Base-by-base conservation (phyloP, 2,888 invertebrate species). In the Pinctada fucata region DNA sequence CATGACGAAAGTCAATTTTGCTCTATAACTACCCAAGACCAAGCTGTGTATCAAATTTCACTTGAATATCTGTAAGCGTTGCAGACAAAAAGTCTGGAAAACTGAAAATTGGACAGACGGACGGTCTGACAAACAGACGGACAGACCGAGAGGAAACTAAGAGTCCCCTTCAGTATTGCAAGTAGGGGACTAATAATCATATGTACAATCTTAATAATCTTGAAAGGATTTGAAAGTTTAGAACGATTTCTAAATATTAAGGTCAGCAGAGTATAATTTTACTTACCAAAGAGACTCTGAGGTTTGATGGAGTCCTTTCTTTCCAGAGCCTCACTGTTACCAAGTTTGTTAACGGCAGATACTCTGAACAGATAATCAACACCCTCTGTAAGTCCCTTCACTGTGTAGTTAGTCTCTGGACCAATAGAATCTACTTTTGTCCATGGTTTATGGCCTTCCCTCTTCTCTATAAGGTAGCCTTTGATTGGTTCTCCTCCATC, bases 311-410 rank as follows among this genome's bases (percentile, higher is more conserved):
- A 75, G 50, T 86, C 82, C 4, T 82, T 81, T 52, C 85, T 86
- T 82, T 90, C 89, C 72, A 90, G 81, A 75, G 96, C 95, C 84
- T 97, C 97, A 48, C 97, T 97, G 70, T 94, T 93, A 3, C 97
- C 97, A 76, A 97, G 95, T 13, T 96, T 95, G 93, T 98, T 98
- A 85, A 95, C 95, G 0, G 97, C 97, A 89, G 95, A 95, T 45
- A 98, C 95, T 83, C 97, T 94, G 94, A 97, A 97, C 93, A 96
- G 95, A 91, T 97, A 98, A 88, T 96, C 96, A 69, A 95, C 94
- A 89, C 96, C 96, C 91, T 96, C 96, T 86, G 95, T 95, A 81
- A 97, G 93, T 90, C 95, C 95, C 3, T 82, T 78, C 3, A 89
- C 87, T 76, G 76, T 82, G 47, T 86, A 81, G 58, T 85, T 80